Percentiles rank a stretch among this genome's conserved stretches.
phyloP scores from a whole-genome alignment of 2,888 invertebrate genomes.

The Rotaria magnacalcarata region DNA sequence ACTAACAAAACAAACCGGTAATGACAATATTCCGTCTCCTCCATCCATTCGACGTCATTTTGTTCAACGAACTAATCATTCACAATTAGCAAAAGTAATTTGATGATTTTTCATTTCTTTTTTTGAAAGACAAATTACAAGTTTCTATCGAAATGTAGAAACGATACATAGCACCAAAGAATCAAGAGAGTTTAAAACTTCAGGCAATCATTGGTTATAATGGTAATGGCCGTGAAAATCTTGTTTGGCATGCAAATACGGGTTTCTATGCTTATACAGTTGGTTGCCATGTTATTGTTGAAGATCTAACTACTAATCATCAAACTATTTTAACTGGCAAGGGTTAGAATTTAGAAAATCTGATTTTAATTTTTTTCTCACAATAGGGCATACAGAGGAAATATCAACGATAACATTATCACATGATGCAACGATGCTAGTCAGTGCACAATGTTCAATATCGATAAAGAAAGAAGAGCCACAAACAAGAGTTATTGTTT shows the following conservation, averaged over 20 bases:
- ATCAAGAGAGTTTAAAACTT: constrained; percentile 55
- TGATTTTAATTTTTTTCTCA: background rate
- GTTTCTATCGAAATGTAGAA: constrained; percentile 49
- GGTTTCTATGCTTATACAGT: constrained; percentile 56
- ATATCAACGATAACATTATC: constrained; percentile 40
- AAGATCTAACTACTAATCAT: constrained; percentile 54
- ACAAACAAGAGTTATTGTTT: constrained; percentile 4
- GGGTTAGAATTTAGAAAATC: too few species aligned
- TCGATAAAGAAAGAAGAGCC: background rate
- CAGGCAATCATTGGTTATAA: constrained; percentile 57
- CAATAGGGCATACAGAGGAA: constrained; percentile 40
- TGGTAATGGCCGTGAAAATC: constrained; percentile 57
- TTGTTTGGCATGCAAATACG: constrained; percentile 58
- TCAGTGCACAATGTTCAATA: background rate
- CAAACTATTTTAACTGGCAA: constrained; percentile 54
- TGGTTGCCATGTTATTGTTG: constrained; percentile 55
- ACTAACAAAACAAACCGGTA: background rate
- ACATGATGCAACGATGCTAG: constrained; percentile 35
- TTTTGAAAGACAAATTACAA: too few species aligned
- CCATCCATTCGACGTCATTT: background rate
- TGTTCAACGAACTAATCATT: constrained; percentile 7
- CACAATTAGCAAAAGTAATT: constrained; percentile 23
- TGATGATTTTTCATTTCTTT: background rate
- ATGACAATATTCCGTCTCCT: background rate
- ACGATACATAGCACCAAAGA: constrained; percentile 57